Evolutionary conservation across 2,797 vertebrate species (phyloP).

Genomic region (Chelon labrosus): DNA sequence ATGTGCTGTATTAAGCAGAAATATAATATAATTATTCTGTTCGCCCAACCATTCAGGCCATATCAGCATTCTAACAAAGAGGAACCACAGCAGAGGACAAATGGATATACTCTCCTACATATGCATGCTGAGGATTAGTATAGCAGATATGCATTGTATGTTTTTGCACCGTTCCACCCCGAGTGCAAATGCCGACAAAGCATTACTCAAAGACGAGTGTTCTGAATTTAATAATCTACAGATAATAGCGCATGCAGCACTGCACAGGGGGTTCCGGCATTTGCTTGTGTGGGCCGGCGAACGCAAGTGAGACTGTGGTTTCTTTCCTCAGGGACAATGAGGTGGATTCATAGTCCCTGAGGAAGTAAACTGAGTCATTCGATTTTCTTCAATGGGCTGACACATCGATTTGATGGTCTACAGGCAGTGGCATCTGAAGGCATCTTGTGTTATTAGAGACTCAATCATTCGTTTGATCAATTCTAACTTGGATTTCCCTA

Average conservation of each 20-base stretch:
- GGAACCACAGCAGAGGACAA: slow-evolving; percentile 63
- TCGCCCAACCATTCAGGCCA: slow-evolving; percentile 62
- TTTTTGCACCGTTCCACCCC: slow-evolving; percentile 47
- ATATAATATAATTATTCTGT: slow-evolving; percentile 72
- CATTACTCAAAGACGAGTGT: slow-evolving; percentile 67
- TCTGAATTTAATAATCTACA: slow-evolving; percentile 72
- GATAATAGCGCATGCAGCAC: slow-evolving; percentile 57
- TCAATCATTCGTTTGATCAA: slow-evolving; percentile 4
- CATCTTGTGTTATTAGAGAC: slow-evolving; percentile 11
- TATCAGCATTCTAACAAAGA: slow-evolving; percentile 72
- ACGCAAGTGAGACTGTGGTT: slow-evolving; percentile 34
- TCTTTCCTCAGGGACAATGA: slow-evolving; percentile 1
- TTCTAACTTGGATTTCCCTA: background rate
- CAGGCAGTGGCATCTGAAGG: slow-evolving; percentile 12
- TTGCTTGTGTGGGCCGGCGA: slow-evolving; percentile 3
- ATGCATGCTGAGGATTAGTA: slow-evolving; percentile 63
- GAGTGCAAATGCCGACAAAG: slow-evolving; percentile 72
- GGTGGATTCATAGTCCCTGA: slow-evolving; percentile 50
- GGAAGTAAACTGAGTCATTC: slow-evolving; percentile 63
- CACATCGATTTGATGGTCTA: slow-evolving; percentile 44
- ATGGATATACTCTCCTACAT: slow-evolving; percentile 53
- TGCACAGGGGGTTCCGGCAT: slow-evolving; percentile 28
- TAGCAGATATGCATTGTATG: slow-evolving; percentile 63
- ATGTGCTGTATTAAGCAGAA: slow-evolving; percentile 73
- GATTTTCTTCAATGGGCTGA: slow-evolving; percentile 60